These are phyloP conservation scores for Drosophila ustulata DNA, from an alignment of 2,888 invertebrate species.

Conservation along the genomic window DNA sequence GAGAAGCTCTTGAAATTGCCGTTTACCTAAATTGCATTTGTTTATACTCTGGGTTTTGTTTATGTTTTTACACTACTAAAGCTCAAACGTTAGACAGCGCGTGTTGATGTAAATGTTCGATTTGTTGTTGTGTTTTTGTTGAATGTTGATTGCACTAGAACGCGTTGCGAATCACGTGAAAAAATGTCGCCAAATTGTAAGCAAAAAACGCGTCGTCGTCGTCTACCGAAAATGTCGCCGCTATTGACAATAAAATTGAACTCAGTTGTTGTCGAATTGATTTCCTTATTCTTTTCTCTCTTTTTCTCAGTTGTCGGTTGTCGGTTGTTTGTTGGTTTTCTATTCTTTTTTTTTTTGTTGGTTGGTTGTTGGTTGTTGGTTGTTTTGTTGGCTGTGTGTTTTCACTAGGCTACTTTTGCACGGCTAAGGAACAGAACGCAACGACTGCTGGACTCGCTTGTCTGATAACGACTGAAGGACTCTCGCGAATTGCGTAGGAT, in stretches of 20 bases:
- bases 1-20: conserved; percentile 81
- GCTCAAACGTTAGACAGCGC: conserved; percentile 78
- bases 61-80: conserved; percentile 76
- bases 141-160: conserved; percentile 80
- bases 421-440: conserved; percentile 84
- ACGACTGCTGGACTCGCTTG: conserved; percentile 85
- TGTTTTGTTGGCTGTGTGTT: conserved; percentile 42
- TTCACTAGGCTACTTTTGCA: conserved; percentile 83
- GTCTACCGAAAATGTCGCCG: conserved; percentile 47
- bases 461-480: conserved; percentile 85
- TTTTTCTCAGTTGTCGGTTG: conserved; percentile 20
- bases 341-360: conserved; percentile 41
- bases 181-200: conserved; percentile 55
- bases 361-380: conserved; percentile 29
- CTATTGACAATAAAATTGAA: conserved; percentile 55
- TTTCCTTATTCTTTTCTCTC: conserved; percentile 45
- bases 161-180: conserved; percentile 76
- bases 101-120: conserved; percentile 54
- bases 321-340: conserved; percentile 17
- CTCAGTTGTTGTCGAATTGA: conserved; percentile 42
- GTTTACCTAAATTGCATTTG: conserved; percentile 53
- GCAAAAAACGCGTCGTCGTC: conserved; percentile 46
- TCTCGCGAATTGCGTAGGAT: conserved; percentile 82
- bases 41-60: conserved; percentile 26
- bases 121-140: conserved; percentile 37